phyloP scores from a whole-genome alignment of 1,140 invertebrate species.

The Tribolium madens region DNA sequence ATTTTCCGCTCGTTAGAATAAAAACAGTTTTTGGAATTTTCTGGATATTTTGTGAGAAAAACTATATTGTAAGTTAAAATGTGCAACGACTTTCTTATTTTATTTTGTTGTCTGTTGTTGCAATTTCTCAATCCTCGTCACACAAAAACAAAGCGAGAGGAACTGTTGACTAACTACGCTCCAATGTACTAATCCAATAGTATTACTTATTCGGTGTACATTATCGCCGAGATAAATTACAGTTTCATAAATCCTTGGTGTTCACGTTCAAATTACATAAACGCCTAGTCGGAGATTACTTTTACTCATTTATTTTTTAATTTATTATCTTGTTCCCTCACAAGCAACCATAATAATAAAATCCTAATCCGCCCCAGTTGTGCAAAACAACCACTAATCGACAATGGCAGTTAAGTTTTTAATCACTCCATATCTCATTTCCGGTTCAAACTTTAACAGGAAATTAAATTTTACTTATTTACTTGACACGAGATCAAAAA shows the following conservation, averaged over 20 bases:
- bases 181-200: background rate
- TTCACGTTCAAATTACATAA: background rate
- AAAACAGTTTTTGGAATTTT: no score
- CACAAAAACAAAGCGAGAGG: no score
- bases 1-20: no score
- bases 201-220: background rate
- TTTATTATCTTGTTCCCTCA: background rate
- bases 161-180: no score
- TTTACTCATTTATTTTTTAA: background rate
- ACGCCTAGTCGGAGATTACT: background rate
- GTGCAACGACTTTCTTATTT: no score
- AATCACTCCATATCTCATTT: background rate
- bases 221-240: background rate
- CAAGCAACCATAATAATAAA: no score
- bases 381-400: no score
- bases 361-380: background rate
- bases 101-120: no score
- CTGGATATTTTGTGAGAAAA: no score
- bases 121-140: no score
- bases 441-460: background rate
- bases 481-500: slow-evolving; percentile 24
- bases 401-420: background rate
- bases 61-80: no score
- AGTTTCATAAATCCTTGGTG: background rate
- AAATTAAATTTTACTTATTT: slow-evolving; percentile 34